Evolutionary conservation across 2,113 vertebrate species (phyloP).

Genomic region (Plestiodon gilberti): DNA sequence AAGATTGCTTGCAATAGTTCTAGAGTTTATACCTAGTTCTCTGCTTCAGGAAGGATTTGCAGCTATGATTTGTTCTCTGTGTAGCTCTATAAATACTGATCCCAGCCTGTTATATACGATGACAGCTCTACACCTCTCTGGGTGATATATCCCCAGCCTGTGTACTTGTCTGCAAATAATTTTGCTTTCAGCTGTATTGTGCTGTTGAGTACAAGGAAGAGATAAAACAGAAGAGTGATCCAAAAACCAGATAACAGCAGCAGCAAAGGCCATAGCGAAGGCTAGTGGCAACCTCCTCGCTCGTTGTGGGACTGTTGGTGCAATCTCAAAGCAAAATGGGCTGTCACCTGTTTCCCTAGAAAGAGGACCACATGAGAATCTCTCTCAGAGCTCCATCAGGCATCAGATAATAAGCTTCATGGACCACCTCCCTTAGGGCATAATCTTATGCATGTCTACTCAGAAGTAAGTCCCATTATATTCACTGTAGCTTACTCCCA

Average conservation of each 20-base stretch:
- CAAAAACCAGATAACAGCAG: slow-evolving; percentile 42
- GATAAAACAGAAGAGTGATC: slow-evolving; percentile 68
- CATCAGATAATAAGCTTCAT: neutral
- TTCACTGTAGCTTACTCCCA: no score
- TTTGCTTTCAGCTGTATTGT: slow-evolving; percentile 68
- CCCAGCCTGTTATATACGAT: slow-evolving; percentile 68
- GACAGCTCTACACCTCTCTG: slow-evolving; percentile 69
- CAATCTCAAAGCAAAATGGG: neutral
- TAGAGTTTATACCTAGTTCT: slow-evolving; percentile 73
- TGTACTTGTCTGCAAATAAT: slow-evolving; percentile 64
- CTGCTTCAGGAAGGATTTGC: slow-evolving; percentile 61
- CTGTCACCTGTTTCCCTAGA: neutral
- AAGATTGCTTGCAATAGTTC: slow-evolving; percentile 70
- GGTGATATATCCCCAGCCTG: slow-evolving; percentile 67
- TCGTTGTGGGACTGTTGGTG: slow-evolving; percentile 11
- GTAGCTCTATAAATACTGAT: slow-evolving; percentile 73
- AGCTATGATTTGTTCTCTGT: slow-evolving; percentile 66
- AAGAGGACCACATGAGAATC: neutral
- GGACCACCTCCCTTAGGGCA: no score
- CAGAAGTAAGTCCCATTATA: no score
- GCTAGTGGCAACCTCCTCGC: neutral
- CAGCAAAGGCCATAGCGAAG: slow-evolving; percentile 43
- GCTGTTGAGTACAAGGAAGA: slow-evolving; percentile 63
- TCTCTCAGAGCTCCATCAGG: neutral
- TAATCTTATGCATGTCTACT: no score